Evolutionary conservation across 35 echinoderm and acorn worm species (phyloP).

Genomic region (Heliocidaris tuberculata): DNA sequence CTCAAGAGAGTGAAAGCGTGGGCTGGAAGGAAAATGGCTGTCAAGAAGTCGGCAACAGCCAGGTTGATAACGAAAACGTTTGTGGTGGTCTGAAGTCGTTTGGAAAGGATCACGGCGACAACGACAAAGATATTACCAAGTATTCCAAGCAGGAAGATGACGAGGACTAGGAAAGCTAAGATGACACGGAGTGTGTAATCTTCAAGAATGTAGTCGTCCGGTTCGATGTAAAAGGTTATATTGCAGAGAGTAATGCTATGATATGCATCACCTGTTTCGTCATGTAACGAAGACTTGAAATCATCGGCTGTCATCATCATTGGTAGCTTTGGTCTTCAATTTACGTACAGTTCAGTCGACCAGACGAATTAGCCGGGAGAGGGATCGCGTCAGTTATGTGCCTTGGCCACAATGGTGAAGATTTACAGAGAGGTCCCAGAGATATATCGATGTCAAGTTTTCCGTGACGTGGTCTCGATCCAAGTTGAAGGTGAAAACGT

Average conservation of each 20-base stretch:
- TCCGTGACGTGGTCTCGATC: no score
- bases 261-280: background rate
- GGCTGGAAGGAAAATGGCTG: conserved; percentile 56
- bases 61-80: conserved; percentile 80
- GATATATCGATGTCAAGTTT: no score
- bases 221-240: background rate
- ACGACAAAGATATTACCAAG: conserved; percentile 67
- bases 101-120: conserved; percentile 61
- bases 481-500: no score
- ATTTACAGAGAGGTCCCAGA: no score
- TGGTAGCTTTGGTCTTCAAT: background rate
- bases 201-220: background rate
- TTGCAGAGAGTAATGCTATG: conserved; percentile 26
- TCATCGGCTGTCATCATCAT: background rate
- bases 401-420: no score
- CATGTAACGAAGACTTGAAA: background rate
- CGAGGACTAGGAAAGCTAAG: conserved; percentile 49
- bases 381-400: no score
- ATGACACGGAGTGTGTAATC: background rate
- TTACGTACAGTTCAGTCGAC: no score
- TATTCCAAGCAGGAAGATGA: conserved; percentile 46
- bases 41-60: conserved; percentile 60
- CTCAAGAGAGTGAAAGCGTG: conserved; percentile 53
- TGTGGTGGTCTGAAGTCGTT: conserved; percentile 68
- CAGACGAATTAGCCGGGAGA: no score